phyloP scores from a whole-genome alignment of 2,113 vertebrate species.

The Centropristis striata region DNA sequence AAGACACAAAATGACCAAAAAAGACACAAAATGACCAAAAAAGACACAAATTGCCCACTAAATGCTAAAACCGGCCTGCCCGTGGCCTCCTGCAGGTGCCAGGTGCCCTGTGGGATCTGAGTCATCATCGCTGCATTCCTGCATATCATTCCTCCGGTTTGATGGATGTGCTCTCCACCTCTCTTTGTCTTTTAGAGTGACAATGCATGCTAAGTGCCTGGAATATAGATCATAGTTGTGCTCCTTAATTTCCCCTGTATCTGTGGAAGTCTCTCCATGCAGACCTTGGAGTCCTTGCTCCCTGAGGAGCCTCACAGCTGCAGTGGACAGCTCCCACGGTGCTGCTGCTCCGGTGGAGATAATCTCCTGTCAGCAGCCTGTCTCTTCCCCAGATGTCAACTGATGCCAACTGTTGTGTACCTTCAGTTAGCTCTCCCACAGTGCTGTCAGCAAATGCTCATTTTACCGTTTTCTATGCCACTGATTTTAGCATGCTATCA shows the following conservation, averaged over 20 bases:
- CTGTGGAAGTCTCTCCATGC: conserved; percentile 32
- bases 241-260: conserved; percentile 46
- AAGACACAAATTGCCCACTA: too few relatives aligned
- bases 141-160: conserved; percentile 33
- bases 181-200: conserved; percentile 21
- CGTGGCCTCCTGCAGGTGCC: conserved; percentile 39
- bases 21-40: too few relatives aligned
- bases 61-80: conserved; percentile 29
- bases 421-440: conserved; percentile 57
- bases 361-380: conserved; percentile 81
- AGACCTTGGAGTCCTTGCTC: conserved; percentile 59
- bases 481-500: conserved; percentile 37
- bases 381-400: conserved; percentile 73
- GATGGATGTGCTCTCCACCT: conserved; percentile 33
- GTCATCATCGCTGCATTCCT: conserved; percentile 44
- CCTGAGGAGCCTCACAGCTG: conserved; percentile 65
- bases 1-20: too few relatives aligned
- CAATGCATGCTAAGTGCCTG: conserved; percentile 33
- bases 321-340: conserved; percentile 66
- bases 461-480: conserved; percentile 39
- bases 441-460: conserved; percentile 66
- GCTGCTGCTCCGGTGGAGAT: conserved; percentile 71
- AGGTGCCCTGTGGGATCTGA: conserved; percentile 40
- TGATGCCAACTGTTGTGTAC: conserved; percentile 69
- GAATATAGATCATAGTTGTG: conserved; percentile 35